Conservation (phyloP, 2,888 invertebrate species). For the Poecilus cupreus region DNA sequence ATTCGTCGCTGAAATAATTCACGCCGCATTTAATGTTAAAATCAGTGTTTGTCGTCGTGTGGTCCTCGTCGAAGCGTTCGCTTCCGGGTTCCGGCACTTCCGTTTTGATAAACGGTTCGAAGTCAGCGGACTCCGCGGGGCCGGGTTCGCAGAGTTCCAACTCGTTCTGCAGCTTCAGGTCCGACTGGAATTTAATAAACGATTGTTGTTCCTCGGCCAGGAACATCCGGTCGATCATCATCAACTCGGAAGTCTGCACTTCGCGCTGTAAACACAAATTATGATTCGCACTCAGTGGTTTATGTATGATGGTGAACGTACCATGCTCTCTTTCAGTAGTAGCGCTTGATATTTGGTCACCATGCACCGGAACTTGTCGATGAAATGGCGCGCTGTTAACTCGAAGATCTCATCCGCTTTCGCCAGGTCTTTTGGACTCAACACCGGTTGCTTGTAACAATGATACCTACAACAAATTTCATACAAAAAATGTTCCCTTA, state of each 20-base stretch:
- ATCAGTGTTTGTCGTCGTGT: constrained; percentile 30
- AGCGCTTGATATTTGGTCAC: constrained; percentile 84
- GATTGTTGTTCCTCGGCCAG: constrained; percentile 82
- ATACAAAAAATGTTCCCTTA: too few relatives aligned
- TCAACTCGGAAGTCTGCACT: constrained; percentile 83
- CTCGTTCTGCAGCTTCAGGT: constrained; percentile 68
- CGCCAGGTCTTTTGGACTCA: constrained; percentile 78
- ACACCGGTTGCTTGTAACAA: constrained; percentile 81
- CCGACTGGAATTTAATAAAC: constrained; percentile 77
- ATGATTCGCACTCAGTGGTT: too few relatives aligned
- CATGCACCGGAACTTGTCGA: constrained; percentile 82
- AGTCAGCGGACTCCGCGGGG: not conserved
- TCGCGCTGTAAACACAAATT: constrained; percentile 78
- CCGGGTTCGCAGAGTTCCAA: constrained; percentile 44
- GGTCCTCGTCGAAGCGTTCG: not conserved
- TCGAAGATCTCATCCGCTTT: constrained; percentile 84
- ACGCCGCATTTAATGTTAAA: constrained; percentile 54
- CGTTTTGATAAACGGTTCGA: not conserved
- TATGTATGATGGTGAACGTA: too few relatives aligned
- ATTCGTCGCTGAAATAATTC: constrained; percentile 52
- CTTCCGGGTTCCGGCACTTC: not conserved
- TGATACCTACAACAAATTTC: constrained; percentile 79
- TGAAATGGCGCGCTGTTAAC: constrained; percentile 79
- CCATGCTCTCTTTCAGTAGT: constrained; percentile 86
- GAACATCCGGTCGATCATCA: constrained; percentile 85